Evolutionary conservation across 2,113 vertebrate species (phyloP).

Genomic region (Columba janthina): DNA sequence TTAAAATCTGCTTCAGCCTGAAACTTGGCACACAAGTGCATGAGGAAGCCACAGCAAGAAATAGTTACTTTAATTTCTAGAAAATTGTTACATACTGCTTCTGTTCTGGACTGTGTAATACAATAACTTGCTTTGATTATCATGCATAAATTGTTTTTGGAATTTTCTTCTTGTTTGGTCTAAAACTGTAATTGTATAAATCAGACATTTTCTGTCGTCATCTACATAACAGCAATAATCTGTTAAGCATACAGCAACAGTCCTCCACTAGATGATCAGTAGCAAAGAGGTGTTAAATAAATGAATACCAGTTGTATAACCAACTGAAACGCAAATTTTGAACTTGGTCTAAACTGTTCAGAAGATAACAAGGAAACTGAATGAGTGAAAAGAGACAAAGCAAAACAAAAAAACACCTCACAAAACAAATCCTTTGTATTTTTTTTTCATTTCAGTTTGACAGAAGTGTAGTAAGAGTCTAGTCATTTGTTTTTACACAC

Average conservation of each 20-base stretch:
- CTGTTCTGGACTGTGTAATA: neutral
- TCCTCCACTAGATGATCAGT: neutral
- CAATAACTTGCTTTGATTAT: neutral
- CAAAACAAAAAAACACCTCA: neutral
- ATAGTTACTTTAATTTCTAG: constrained; percentile 20
- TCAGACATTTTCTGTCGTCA: constrained; percentile 1
- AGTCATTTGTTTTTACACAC: neutral
- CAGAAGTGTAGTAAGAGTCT: neutral
- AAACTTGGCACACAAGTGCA: neutral
- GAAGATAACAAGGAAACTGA: neutral
- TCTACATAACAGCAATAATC: neutral
- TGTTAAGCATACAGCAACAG: neutral
- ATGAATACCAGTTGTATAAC: neutral
- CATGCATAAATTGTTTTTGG: neutral
- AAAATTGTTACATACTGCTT: neutral
- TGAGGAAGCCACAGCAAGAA: neutral
- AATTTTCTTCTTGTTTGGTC: constrained; percentile 6
- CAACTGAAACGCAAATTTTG: neutral
- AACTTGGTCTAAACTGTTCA: neutral
- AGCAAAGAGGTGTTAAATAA: neutral
- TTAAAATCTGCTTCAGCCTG: constrained; percentile 23
- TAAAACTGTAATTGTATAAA: constrained; percentile 23
- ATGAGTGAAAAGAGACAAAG: neutral
- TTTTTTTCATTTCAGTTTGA: neutral
- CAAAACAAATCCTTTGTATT: neutral